phyloP scores from a whole-genome alignment of 2,888 invertebrate genomes.

The Habroteleia sp. region DNA sequence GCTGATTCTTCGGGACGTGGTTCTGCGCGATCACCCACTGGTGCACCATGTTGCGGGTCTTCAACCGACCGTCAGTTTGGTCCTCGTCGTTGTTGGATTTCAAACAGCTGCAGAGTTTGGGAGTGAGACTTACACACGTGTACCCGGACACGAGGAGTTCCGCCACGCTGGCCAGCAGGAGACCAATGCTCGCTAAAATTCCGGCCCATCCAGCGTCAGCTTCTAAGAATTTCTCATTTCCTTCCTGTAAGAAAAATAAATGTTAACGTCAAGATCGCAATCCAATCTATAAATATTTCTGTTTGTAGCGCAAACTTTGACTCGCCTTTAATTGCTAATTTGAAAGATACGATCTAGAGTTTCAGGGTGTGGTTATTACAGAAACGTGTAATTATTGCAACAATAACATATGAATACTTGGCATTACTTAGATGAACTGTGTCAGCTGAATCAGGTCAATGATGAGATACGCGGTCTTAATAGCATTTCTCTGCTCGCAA shows the following conservation, averaged over 20 bases:
- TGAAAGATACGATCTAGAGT: constrained; percentile 41
- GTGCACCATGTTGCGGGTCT: constrained; percentile 79
- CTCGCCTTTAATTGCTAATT: constrained; percentile 31
- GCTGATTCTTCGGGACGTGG: constrained; percentile 76
- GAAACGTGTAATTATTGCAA: constrained; percentile 52
- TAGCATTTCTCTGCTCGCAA: too few species aligned
- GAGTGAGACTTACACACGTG: constrained; percentile 76
- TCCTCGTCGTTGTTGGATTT: constrained; percentile 65
- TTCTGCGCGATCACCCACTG: constrained; percentile 79
- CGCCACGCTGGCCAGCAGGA: constrained; percentile 83
- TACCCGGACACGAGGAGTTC: constrained; percentile 81
- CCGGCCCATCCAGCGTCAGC: constrained; percentile 84
- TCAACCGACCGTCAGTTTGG: constrained; percentile 71
- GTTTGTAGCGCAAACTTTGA: constrained; percentile 5
- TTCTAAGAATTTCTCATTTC: constrained; percentile 70
- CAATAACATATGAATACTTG: constrained; percentile 45
- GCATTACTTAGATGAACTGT: constrained; percentile 32
- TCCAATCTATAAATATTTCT: constrained; percentile 7
- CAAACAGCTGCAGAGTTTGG: constrained; percentile 77
- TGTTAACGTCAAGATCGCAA: background rate
- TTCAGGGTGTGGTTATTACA: constrained; percentile 50
- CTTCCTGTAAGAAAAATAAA: constrained; percentile 66
- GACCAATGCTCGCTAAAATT: constrained; percentile 84
- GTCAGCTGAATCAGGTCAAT: constrained; percentile 43
- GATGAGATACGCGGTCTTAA: constrained; percentile 42